Evolutionary conservation across 2,888 invertebrate species (phyloP).

Genomic region (Anarsia innoxiella): DNA sequence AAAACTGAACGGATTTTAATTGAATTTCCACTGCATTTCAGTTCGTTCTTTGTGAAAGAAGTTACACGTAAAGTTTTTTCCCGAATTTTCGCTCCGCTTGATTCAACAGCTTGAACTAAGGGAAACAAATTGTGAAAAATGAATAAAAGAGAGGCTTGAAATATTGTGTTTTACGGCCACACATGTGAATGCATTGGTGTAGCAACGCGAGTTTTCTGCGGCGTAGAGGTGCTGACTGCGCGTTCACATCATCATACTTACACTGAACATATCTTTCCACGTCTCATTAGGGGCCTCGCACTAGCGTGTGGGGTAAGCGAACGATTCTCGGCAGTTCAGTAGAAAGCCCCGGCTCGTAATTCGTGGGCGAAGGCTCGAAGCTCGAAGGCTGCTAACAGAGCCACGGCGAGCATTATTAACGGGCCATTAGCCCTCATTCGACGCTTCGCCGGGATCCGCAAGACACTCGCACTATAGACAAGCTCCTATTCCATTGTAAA

Average conservation of each 20-base stretch:
- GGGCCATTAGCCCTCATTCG: constrained; percentile 62
- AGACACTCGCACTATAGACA: constrained; percentile 7
- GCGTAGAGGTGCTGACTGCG: background rate
- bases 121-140: no score
- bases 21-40: no score
- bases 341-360: constrained; percentile 53
- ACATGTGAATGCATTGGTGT: no score
- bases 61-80: no score
- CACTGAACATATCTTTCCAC: constrained; percentile 19
- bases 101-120: no score
- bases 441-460: constrained; percentile 26
- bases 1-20: no score
- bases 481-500: constrained; percentile 20
- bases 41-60: no score
- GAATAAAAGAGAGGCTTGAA: no score
- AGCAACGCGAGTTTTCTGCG: background rate
- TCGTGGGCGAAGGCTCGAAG: constrained; percentile 31
- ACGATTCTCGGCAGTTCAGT: constrained; percentile 51
- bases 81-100: no score
- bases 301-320: constrained; percentile 32
- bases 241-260: background rate
- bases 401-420: constrained; percentile 60
- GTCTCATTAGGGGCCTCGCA: constrained; percentile 40
- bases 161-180: no score
- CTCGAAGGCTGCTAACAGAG: constrained; percentile 28